Base-by-base conservation (phyloP, 2,113 vertebrate species). In the Indicator indicator region DNA sequence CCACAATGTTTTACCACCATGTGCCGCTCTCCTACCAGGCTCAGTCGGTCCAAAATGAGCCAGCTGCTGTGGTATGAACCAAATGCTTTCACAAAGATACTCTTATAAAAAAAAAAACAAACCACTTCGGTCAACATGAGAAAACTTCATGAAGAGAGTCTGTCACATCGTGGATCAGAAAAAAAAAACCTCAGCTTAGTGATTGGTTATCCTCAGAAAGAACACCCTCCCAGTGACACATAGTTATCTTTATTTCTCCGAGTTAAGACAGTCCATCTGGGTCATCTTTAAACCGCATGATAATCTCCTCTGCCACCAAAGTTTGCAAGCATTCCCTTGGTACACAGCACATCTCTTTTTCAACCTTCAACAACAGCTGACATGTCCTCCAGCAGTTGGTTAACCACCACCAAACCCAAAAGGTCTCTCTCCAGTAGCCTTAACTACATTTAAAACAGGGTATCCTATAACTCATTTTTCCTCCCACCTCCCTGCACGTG, bases 61-160 rank as follows among this genome's bases (percentile, higher is more conserved):
- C 92, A 48, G 48, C 65, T 89, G 73, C 78, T 72, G 17, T 18
- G 83, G 20, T 23, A 86, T 38, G 83, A 90, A 48, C 58, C 88
- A 81, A 96, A 64, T 11, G 33, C 38, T 38, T 38, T 24, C 74
- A 28, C 17, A 84, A 75, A 72, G 6, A 36, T 1, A 9, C 12
- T 83, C 59, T 32, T 63, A 36, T 36, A 36, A 70, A 38, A 62
- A n/a, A n/a, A n/a, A n/a, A n/a, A n/a, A n/a, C n/a, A n/a, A 77
- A 48, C 15, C 26, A 30, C 48, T 86, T 72, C 3, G 23, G 76
- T 64, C 63, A 32, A 56, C 20, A 17, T 30, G 44, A 83, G 58
- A 69, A 88, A 95, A 82, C 38, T 68, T 83, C 8, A 1, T 6
- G 36, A 32, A 38, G 32, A 71, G 33, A 72, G 40, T 36, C 52